Percentiles rank a stretch among this genome's conserved stretches.
phyloP scores from a whole-genome alignment of 2,113 vertebrate genomes.

The Empidonax traillii region DNA sequence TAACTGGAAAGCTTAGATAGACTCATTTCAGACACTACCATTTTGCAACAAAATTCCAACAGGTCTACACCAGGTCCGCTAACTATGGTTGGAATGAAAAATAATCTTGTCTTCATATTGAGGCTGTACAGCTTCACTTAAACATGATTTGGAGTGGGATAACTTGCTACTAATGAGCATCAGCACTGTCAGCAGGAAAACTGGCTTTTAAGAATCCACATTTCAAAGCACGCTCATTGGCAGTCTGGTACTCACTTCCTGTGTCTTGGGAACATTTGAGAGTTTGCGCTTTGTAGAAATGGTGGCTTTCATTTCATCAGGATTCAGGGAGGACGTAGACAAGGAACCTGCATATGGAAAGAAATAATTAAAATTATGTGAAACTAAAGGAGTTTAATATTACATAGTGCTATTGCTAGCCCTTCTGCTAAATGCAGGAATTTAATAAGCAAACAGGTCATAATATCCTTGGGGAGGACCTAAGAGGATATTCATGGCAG shows the following conservation, averaged over 20 bases:
- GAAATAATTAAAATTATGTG: neutral
- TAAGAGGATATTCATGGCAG: neutral
- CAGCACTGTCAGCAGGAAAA: neutral
- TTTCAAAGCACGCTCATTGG: neutral
- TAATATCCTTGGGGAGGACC: neutral
- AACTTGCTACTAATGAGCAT: constrained; percentile 1
- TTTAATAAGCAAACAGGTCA: neutral
- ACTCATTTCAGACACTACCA: neutral
- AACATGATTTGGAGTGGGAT: neutral
- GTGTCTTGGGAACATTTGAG: neutral
- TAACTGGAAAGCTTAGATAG: neutral
- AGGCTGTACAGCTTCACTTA: constrained; percentile 6
- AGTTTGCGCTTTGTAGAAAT: neutral
- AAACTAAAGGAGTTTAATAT: neutral
- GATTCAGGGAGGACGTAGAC: neutral
- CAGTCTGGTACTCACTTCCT: constrained; percentile 33
- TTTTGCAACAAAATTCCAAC: constrained; percentile 6
- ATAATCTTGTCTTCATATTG: neutral
- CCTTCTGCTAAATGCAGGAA: neutral
- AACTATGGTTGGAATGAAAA: neutral
- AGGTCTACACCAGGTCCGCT: neutral
- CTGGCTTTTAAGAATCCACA: neutral
- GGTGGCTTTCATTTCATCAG: neutral
- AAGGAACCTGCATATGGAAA: neutral
- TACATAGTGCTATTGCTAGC: neutral